A percentile compares a stretch with the other conserved stretches of the same genome.
Evolutionary conservation across 2,797 vertebrate species (phyloP).

Genomic region (Amniataba percoides): DNA sequence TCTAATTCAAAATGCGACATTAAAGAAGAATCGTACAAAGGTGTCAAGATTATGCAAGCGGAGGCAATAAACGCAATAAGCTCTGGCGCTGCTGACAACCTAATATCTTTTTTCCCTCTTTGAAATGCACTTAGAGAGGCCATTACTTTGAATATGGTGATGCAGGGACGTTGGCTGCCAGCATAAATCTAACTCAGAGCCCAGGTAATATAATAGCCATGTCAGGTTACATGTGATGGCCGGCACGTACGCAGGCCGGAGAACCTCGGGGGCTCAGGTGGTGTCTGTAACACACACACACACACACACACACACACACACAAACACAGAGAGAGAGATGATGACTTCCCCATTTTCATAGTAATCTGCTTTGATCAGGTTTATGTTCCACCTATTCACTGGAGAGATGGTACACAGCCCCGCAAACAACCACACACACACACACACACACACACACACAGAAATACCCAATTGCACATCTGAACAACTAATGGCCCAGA

Average conservation of each 20-base stretch:
- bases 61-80: constrained; percentile 58
- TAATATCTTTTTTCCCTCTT: constrained; percentile 58
- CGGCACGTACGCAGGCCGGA: constrained; percentile 55
- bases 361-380: constrained; percentile 62
- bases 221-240: constrained; percentile 67
- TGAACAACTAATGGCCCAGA: constrained; percentile 43
- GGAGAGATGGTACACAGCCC: constrained; percentile 28
- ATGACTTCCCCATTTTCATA: constrained; percentile 55
- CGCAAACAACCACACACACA: constrained; percentile 11
- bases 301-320: constrained; percentile 26
- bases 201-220: constrained; percentile 74
- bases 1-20: constrained; percentile 45
- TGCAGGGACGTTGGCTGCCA: constrained; percentile 55
- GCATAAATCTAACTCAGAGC: constrained; percentile 64
- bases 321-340: too few relatives aligned
- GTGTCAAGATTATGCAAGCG: constrained; percentile 50
- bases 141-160: constrained; percentile 77
- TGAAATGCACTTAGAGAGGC: constrained; percentile 73
- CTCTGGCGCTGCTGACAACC: constrained; percentile 47
- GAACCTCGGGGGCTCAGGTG: constrained; percentile 76
- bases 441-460: constrained; percentile 19
- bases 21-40: constrained; percentile 29
- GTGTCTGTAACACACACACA: constrained; percentile 29
- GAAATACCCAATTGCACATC: constrained; percentile 29
- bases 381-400: constrained; percentile 35